Evolutionary conservation across 2,888 invertebrate genomes (phyloP), one percentile per base, ranked within the genome.

Genomic region (Ophioninae sp.): DNA sequence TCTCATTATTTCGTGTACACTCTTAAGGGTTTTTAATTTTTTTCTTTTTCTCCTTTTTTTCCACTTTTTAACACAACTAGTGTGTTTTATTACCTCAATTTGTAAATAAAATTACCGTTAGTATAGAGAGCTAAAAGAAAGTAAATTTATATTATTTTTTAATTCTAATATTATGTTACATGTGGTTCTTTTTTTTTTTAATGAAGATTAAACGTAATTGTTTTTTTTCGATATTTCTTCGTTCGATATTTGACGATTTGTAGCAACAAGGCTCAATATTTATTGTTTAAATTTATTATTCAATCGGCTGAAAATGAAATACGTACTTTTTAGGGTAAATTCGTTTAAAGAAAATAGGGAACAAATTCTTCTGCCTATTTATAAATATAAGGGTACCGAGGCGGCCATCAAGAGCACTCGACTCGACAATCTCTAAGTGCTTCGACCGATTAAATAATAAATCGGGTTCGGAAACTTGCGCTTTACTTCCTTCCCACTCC

Each of bases 381-480:
- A 51, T 69, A 63, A n/a, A 20, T 44, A 51, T 71, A 71, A 20
- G 51, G 22, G 51, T 23, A 59, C 61, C 64, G 78, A 39, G 41
- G 68, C 22, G 64, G 58, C 61, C 65, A 61, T 30, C 65, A 61
- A 65, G 65, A 51, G 74, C 78, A 74, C 83, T 81, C 81, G 78
- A 76, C 75, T 71, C 74, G 67, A 68, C 71, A 79, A 78, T 77
- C 68, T 81, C 79, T 79, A 72, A 85, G 81, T 84, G 84, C 80
- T 77, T 80, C 80, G 69, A 82, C 76, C 83, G 86, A 89, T 88
- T 92, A 89, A 91, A 92, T 92, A 91, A 92, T 92, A 90, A 91
- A 92, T 90, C 87, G 87, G 88, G 87, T 67, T 88, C 88, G 88
- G 89, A 89, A 91, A 91, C 88, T 91, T 90, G 90, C 89, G 88